Evolutionary conservation across 2,113 vertebrate genomes (phyloP).

Genomic region (Apistogramma diplotaenia): DNA sequence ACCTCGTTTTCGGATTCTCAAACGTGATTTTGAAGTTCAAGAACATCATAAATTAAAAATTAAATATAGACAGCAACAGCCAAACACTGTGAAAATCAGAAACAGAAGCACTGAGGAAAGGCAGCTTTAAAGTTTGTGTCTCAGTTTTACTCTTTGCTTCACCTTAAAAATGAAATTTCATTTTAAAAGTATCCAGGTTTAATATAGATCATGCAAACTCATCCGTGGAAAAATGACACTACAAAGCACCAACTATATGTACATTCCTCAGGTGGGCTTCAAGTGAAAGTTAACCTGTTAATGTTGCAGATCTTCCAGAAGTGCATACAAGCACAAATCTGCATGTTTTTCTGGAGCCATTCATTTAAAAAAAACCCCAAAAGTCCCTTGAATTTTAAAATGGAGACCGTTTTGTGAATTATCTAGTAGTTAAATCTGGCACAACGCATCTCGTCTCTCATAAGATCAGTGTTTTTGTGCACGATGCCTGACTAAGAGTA

Average conservation of each 20-base stretch:
- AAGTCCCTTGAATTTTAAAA: too few species aligned
- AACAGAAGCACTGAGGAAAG: not conserved
- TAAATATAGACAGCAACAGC: not conserved
- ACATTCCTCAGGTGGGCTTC: not conserved
- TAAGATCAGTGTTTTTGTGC: too few species aligned
- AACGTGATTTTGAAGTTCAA: conserved; percentile 16
- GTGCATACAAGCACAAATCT: too few species aligned
- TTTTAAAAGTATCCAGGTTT: not conserved
- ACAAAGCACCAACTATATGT: not conserved
- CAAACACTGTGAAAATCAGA: not conserved
- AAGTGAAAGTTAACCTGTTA: too few species aligned
- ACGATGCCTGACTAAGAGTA: too few species aligned
- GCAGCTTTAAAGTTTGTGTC: not conserved
- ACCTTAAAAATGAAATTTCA: not conserved
- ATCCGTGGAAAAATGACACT: not conserved
- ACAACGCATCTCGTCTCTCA: too few species aligned
- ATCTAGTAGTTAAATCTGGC: too few species aligned
- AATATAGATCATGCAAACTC: not conserved
- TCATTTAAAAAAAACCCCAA: too few species aligned
- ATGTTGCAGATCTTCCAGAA: too few species aligned
- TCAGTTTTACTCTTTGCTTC: not conserved
- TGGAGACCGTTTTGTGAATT: too few species aligned
- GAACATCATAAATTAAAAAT: not conserved
- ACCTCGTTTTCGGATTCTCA: not conserved
- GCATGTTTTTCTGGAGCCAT: too few species aligned